Base-by-base conservation (phyloP, 1,140 invertebrate genomes). In the Hyles euphorbiae region DNA sequence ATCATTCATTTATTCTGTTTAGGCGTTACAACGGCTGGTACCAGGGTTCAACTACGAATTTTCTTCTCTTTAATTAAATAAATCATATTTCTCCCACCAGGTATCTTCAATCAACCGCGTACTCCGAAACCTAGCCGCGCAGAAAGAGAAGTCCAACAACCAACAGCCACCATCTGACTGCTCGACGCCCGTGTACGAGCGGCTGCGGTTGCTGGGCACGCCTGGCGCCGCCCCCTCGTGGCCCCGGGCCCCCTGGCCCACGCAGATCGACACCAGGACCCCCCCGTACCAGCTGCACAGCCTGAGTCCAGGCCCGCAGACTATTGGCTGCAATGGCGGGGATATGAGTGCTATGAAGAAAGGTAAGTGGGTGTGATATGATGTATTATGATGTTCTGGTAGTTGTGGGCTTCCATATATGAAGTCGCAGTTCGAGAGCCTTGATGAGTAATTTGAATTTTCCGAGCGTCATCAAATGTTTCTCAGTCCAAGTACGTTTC, bases 81-180 rank as follows among this genome's bases (percentile, higher is more conserved):
- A n/a, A n/a, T n/a, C n/a, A n/a, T n/a, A 34, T 53, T 60, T 44
- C 36, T 7, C 47, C 56, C 81, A 87, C 11, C 89, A 98, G 97
- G 97, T 99, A 46, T 99, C 98, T 5, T 99, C 97, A n/a, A 99
- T 99, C 72, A 99, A 99, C 90, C 94, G 98, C 66, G 98, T 99
- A n/a, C 90, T 99, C 63, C 92, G 98, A 47, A 99, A 98, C 88
- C 91, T 99, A 56, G 96, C 97, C 0, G 95, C 96, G 5, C 96
- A 98, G 81, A 98, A 97, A 71, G 96, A 97, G 75, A 94, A 94
- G 69, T 91, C 91, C 68, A 83, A 59, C 68, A 84, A 74, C 64
- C 84, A 87, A 63, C 85, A 81, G 53, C 72, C 76, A 0, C 59
- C 76, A 0, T 58, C 76, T 5, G 83, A 88, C 53, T 87, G 83